A percentile compares a stretch with the other conserved stretches of the same genome.
Evolutionary conservation across 2,113 vertebrate genomes (phyloP).

Genomic region (Corythoichthys haematopterus): DNA sequence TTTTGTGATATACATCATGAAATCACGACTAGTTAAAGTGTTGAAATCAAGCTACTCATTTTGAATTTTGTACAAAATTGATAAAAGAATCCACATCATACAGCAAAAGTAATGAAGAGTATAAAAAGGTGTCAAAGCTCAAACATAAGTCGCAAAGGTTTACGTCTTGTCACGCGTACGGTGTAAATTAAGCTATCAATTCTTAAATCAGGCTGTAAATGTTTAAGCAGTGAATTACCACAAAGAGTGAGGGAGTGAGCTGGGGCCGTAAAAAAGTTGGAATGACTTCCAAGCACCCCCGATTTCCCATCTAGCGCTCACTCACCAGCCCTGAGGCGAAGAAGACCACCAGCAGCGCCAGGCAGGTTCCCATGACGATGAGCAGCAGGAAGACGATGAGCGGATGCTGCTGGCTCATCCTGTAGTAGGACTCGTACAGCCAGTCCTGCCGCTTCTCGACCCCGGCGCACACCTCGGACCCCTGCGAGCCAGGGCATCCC

Average conservation of each 20-base stretch:
- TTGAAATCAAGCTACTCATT: too few relatives aligned
- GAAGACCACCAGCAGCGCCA: constrained; percentile 91
- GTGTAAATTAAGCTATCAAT: not conserved
- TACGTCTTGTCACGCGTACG: not conserved
- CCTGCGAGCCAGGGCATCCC: constrained; percentile 46
- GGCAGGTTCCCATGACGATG: constrained; percentile 94
- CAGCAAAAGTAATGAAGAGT: not conserved
- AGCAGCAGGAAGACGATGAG: constrained; percentile 95
- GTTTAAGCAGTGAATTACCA: not conserved
- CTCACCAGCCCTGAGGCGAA: constrained; percentile 93
- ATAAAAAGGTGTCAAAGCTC: not conserved
- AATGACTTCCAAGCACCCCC: not conserved
- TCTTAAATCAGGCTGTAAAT: not conserved
- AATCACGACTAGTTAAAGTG: too few relatives aligned
- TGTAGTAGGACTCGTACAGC: constrained; percentile 96
- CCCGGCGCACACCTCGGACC: constrained; percentile 35
- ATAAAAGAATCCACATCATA: not conserved
- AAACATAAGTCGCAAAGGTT: not conserved
- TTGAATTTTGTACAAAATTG: too few relatives aligned
- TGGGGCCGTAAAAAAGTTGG: not conserved
- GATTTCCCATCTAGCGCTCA: not conserved
- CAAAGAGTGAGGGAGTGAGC: not conserved
- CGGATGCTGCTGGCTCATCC: constrained; percentile 98
- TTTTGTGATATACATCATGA: too few relatives aligned
- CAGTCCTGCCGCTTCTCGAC: constrained; percentile 81